Base-by-base conservation (phyloP, 2,888 invertebrate species). In the Mythimna lalbum region DNA sequence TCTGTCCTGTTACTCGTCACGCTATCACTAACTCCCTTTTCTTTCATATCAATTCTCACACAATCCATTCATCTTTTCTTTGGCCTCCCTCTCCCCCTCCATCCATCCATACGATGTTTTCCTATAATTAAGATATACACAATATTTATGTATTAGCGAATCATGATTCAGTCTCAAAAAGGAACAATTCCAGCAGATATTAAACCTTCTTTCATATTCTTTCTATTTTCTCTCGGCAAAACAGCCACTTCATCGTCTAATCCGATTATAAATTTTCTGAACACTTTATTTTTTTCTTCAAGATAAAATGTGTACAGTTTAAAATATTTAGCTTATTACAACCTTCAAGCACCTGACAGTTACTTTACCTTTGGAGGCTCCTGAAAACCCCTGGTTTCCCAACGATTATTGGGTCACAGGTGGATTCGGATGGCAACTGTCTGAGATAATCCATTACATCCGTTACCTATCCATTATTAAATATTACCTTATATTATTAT, bases 331-430 rank as follows among this genome's bases (percentile, higher is more conserved):
- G 56, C 36, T 64, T 36, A 76, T 9, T 39, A 9, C 27, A 55
- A 49, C 62, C 61, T 78, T 77, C 23, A 64, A 49, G 43, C 57
- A 64, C 33, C 47, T 65, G 78, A 62, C 65, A 65, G 62, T 21
- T 33, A 27, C 49, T 39, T 65, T 27, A 59, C 72, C 65, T 62
- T 77, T 33, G 19, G 6, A 57, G 21, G 27, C n/a, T 56, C 12
- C 43, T 62, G 31, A 43, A 43, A 64, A 36, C 50, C 52, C 52
- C 49, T 56, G 56, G 52, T 55, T 63, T 62, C 10, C 27, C 21
- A 39, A 7, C 77, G 23, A 47, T 43, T 71, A 71, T 53, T 33
- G 62, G 39, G 47, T 59, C 73, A 72, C 65, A 65, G 78, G 61
- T 78, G 65, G 55, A 50, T 56, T 17, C 27, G 36, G 27, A n/a